Conservation (phyloP, 2,113 vertebrate species). For the Cygnus atratus region DNA sequence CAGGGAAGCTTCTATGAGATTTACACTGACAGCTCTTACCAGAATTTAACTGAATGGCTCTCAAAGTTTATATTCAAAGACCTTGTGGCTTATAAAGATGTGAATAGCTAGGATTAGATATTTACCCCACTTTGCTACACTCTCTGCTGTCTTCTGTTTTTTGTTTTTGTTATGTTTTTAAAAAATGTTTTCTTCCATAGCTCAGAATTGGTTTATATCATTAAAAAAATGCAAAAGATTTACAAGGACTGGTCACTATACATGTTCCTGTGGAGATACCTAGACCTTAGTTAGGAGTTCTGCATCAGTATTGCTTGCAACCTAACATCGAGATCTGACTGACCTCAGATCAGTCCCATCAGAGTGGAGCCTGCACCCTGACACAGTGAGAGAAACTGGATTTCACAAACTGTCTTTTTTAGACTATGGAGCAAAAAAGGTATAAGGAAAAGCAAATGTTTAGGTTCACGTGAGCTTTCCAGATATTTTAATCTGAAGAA, state of each 20-base stretch:
- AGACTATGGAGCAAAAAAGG: rapidly evolving
- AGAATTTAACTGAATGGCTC: neutral
- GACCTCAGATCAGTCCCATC: neutral
- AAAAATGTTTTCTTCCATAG: neutral
- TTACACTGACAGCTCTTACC: neutral
- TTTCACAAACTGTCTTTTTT: neutral
- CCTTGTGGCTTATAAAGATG: neutral
- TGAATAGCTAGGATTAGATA: neutral
- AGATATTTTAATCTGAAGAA: neutral
- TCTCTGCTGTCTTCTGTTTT: neutral
- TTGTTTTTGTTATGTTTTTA: neutral
- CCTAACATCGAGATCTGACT: neutral
- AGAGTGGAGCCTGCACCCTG: neutral
- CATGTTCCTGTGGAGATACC: neutral
- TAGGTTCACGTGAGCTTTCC: neutral
- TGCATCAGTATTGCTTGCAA: neutral
- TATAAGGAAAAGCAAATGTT: neutral
- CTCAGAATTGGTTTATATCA: neutral
- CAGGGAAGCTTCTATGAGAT: neutral
- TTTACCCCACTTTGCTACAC: neutral
- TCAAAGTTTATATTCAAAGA: neutral
- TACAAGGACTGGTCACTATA: neutral
- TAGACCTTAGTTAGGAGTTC: neutral
- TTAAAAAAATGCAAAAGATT: neutral
- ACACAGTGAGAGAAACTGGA: neutral